phyloP scores from a whole-genome alignment of 2,113 vertebrate species.

The Lamprologus ornatipinnis region DNA sequence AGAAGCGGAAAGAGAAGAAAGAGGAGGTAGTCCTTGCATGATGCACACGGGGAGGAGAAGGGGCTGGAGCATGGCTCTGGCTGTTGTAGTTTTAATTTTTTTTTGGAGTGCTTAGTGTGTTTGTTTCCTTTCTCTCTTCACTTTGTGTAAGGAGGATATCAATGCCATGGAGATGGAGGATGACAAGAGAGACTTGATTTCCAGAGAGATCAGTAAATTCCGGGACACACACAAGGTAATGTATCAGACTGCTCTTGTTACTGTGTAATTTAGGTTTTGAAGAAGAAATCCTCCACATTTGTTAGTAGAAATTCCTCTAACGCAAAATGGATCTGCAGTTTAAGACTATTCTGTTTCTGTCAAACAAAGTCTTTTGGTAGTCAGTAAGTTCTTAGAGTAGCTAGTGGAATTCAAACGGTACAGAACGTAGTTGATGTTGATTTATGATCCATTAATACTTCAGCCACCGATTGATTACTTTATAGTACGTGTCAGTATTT shows the following conservation, averaged over 20 bases:
- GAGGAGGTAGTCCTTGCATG: conserved; percentile 79
- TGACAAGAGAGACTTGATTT: conserved; percentile 99
- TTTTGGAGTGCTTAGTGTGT: not conserved
- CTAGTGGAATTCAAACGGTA: not conserved
- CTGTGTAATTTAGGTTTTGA: not conserved
- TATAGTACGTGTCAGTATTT: not conserved
- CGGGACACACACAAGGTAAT: conserved; percentile 98
- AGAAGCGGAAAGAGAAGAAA: conserved; percentile 98
- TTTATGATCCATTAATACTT: not conserved
- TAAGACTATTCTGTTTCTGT: not conserved
- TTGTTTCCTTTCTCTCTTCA: not conserved
- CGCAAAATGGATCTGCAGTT: not conserved
- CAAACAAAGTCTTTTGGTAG: not conserved
- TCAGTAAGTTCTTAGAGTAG: not conserved
- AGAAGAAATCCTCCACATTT: conserved; percentile 3
- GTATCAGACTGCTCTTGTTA: conserved; percentile 47
- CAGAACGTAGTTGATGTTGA: not conserved
- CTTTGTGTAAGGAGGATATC: conserved; percentile 84
- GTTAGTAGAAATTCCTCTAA: conserved; percentile 4
- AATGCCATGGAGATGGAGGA: conserved; percentile 99
- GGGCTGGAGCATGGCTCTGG: not conserved
- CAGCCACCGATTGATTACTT: not conserved
- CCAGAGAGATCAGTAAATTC: conserved; percentile 99
- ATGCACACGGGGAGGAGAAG: not conserved
- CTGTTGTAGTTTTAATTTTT: not conserved